A percentile compares a stretch with the other conserved stretches of the same genome.
phyloP scores from a whole-genome alignment of 2,797 vertebrate genomes.

The Mormyrus proboscirostris region DNA sequence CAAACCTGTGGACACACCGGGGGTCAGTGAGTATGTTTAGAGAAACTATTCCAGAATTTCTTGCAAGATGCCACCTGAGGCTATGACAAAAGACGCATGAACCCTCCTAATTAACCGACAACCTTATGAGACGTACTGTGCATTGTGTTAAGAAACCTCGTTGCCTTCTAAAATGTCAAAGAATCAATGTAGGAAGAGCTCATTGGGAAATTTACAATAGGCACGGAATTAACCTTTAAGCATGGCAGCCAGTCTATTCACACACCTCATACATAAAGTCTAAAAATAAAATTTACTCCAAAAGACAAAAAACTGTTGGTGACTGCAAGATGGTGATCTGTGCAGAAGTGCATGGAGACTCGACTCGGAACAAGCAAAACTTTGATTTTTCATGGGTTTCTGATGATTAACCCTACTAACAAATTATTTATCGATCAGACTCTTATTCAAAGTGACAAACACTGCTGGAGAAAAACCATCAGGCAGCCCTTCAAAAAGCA shows the following conservation, averaged over 20 bases:
- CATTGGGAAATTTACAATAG: not conserved
- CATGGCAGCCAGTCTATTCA: not conserved
- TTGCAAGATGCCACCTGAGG: not conserved
- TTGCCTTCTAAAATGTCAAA: not conserved
- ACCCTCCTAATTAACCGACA: not conserved
- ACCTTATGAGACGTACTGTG: not conserved
- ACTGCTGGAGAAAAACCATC: not conserved
- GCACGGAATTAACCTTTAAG: not conserved
- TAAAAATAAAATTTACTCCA: not conserved
- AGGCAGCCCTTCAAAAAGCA: not conserved
- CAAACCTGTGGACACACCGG: slow-evolving; percentile 62
- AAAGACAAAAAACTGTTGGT: not conserved
- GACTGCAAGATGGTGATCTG: not conserved
- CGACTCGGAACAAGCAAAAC: not conserved
- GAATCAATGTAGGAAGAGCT: not conserved
- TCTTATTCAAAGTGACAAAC: not conserved
- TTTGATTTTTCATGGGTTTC: not conserved
- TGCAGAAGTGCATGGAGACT: not conserved
- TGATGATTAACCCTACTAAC: not conserved
- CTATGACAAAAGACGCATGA: not conserved
- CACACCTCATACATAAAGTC: not conserved
- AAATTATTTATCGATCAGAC: not conserved
- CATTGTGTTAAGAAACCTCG: not conserved
- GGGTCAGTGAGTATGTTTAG: not conserved
- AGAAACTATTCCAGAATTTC: not conserved